phyloP scores from a whole-genome alignment of 2,113 vertebrate species.

The Ctenodactylus gundi region DNA sequence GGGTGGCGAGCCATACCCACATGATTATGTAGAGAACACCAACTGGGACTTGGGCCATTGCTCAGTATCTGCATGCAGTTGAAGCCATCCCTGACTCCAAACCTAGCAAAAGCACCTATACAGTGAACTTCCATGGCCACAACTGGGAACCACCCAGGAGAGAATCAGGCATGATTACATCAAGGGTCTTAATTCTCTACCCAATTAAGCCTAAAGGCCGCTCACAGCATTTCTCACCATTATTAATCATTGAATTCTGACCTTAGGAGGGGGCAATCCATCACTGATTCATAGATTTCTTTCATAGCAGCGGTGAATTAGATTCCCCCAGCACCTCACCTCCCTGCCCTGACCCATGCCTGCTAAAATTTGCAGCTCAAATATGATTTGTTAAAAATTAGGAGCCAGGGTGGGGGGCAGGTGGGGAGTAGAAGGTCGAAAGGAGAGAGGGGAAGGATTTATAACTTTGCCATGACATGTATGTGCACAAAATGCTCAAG shows the following conservation, averaged over 20 bases:
- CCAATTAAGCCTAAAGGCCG: constrained; percentile 45
- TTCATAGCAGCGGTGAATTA: constrained; percentile 80
- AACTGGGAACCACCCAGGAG: neutral
- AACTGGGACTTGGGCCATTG: neutral
- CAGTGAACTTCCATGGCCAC: neutral
- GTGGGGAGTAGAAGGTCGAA: no score
- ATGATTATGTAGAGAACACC: neutral
- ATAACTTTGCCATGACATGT: no score
- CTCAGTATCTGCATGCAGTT: neutral
- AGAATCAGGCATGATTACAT: neutral
- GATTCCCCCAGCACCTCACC: constrained; percentile 59
- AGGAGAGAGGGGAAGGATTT: no score
- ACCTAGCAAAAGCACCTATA: neutral
- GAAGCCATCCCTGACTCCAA: neutral
- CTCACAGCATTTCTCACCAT: constrained; percentile 68
- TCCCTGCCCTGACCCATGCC: constrained; percentile 55
- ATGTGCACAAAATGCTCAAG: no score
- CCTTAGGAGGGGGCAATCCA: constrained; percentile 76
- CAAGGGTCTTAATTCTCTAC: constrained; percentile 20
- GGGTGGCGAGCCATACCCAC: neutral
- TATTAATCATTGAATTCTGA: constrained; percentile 80
- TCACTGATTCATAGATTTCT: constrained; percentile 75
- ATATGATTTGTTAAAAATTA: constrained; percentile 66
- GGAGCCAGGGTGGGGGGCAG: no score
- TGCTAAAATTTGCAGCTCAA: constrained; percentile 77